These are phyloP conservation scores for Tenualosa thibaudeaui DNA, from an alignment of 2,797 vertebrate species.

Conservation along the genomic window DNA sequence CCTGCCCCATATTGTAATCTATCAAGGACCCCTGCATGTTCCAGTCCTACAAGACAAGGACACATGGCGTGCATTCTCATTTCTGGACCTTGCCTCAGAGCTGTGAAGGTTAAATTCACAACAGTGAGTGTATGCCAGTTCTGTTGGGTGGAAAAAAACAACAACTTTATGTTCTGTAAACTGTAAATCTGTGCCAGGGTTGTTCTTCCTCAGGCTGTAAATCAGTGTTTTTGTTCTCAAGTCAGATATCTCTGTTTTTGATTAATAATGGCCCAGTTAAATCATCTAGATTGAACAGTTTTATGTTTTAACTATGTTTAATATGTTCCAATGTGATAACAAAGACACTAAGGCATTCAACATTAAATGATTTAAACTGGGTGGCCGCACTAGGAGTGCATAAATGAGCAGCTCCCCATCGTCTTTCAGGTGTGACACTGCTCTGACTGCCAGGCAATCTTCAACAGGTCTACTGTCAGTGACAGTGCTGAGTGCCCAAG, in stretches of 20 bases:
- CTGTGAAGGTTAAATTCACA: background rate
- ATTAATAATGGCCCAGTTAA: background rate
- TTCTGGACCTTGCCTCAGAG: background rate
- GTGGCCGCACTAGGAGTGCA: background rate
- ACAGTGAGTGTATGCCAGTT: background rate
- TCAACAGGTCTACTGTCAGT: background rate
- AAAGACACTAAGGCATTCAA: background rate
- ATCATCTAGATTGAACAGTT: background rate
- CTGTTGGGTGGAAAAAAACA: background rate
- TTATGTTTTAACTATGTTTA: background rate
- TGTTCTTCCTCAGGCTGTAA: background rate
- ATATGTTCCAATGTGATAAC: background rate
- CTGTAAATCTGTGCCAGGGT: background rate
- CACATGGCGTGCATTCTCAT: background rate
- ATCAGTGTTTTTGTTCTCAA: background rate
- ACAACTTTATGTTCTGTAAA: background rate
- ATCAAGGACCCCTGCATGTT: slow-evolving; percentile 16
- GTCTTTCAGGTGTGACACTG: background rate
- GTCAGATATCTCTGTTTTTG: too few relatives aligned
- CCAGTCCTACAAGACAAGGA: background rate
- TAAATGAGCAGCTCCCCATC: background rate
- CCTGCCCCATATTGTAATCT: slow-evolving; percentile 28
- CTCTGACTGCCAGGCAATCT: background rate
- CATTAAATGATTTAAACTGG: background rate
- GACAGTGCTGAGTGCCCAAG: background rate